Percentiles rank a stretch among this genome's conserved stretches.
Evolutionary conservation across 2,888 invertebrate genomes (phyloP).

Genomic region (Venusia cambrica): DNA sequence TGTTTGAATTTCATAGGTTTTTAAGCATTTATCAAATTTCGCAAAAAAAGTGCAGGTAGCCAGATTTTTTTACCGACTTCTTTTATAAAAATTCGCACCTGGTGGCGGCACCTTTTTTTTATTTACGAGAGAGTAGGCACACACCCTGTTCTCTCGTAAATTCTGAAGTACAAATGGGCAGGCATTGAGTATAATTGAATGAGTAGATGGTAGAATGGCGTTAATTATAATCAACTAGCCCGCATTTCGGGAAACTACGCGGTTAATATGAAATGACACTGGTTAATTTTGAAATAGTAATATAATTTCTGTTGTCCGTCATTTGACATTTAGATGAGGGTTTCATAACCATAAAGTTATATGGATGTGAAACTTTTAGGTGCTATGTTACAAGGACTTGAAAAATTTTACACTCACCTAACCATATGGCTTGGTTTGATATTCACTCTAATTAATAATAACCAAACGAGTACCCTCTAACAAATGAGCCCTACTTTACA

Average conservation of each 20-base stretch:
- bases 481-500: conserved; percentile 13
- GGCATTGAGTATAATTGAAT: too few species aligned
- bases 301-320: too few species aligned
- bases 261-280: conserved; percentile 22
- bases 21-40: conserved; percentile 1
- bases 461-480: conserved; percentile 6
- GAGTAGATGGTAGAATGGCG: conserved; percentile 32
- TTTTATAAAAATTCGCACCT: not conserved
- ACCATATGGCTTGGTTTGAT: too few species aligned
- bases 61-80: too few species aligned
- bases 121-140: too few species aligned
- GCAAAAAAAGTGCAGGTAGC: conserved; percentile 6
- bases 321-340: too few species aligned
- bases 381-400: too few species aligned
- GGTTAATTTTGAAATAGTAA: conserved; percentile 17
- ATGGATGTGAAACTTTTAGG: too few species aligned
- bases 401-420: too few species aligned
- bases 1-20: conserved; percentile 14
- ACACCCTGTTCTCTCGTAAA: too few species aligned
- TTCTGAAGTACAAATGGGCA: too few species aligned
- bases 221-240: conserved; percentile 43
- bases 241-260: conserved; percentile 26
- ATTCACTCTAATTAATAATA: not conserved
- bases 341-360: too few species aligned
- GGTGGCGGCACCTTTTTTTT: conserved; percentile 5